Evolutionary conservation across 2,888 invertebrate genomes (phyloP).

Genomic region (Volucella inflata): DNA sequence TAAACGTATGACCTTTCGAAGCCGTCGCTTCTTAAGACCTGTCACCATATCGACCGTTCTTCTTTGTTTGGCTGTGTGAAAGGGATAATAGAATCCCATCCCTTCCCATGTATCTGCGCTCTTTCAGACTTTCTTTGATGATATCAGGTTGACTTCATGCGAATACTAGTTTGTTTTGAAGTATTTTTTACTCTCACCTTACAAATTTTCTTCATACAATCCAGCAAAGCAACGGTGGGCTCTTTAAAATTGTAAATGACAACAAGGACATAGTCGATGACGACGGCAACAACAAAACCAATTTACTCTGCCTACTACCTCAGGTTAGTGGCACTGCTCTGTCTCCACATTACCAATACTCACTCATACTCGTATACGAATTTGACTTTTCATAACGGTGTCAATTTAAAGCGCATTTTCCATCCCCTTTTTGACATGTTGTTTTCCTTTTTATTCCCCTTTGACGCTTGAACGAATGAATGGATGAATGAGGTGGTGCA

Average conservation of each 20-base stretch:
- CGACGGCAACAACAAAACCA: slow-evolving; percentile 58
- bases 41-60: slow-evolving; percentile 36
- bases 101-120: not conserved
- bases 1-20: slow-evolving; percentile 31
- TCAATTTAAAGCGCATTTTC: slow-evolving; percentile 61
- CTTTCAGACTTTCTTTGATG: slow-evolving; percentile 54
- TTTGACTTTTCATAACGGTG: slow-evolving; percentile 59
- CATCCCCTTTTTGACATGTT: slow-evolving; percentile 13
- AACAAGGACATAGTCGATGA: slow-evolving; percentile 1
- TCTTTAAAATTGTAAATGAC: slow-evolving; percentile 35
- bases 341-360: slow-evolving; percentile 26
- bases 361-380: not conserved
- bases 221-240: slow-evolving; percentile 32
- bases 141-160: slow-evolving; percentile 53
- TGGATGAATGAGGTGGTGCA: slow-evolving; percentile 50
- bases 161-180: slow-evolving; percentile 58
- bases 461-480: slow-evolving; percentile 36
- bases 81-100: slow-evolving; percentile 54
- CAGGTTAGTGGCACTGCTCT: slow-evolving; percentile 4
- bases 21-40: slow-evolving; percentile 50
- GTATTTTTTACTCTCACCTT: slow-evolving; percentile 35
- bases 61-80: slow-evolving; percentile 53
- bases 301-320: slow-evolving; percentile 65
- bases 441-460: not conserved
- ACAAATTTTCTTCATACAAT: slow-evolving; percentile 41